phyloP scores from a whole-genome alignment of 2,113 vertebrate species.

The Cynoglossus semilaevis region DNA sequence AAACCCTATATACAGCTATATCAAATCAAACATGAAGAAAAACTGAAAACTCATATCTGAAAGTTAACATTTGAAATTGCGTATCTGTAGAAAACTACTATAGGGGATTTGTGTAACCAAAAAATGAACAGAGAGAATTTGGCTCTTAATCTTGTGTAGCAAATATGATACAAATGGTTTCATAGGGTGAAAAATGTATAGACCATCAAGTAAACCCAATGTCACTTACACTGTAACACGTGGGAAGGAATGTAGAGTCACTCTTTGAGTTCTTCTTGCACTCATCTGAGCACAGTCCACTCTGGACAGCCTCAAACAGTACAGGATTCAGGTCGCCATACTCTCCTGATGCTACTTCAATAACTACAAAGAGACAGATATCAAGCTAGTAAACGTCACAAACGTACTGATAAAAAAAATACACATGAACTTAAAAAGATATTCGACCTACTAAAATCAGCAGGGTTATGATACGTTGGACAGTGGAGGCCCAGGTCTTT shows the following conservation, averaged over 20 bases:
- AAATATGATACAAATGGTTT: no score
- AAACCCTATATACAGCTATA: no score
- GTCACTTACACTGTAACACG: constrained; percentile 81
- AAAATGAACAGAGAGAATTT: no score
- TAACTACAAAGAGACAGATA: constrained; percentile 77
- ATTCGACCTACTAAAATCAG: constrained; percentile 94
- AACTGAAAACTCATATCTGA: no score
- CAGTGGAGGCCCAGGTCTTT: constrained; percentile 96
- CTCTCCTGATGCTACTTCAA: constrained; percentile 96
- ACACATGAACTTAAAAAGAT: not conserved
- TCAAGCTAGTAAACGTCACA: constrained; percentile 17
- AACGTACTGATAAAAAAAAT: constrained; percentile 3
- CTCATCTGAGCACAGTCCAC: constrained; percentile 86
- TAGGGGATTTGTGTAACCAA: no score
- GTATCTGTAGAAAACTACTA: no score
- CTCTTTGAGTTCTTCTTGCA: constrained; percentile 88
- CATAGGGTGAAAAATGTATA: no score
- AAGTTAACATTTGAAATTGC: no score
- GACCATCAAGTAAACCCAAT: no score
- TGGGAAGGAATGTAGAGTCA: constrained; percentile 77
- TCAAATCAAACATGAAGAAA: no score
- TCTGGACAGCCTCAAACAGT: constrained; percentile 93
- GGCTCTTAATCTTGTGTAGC: no score
- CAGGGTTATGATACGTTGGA: constrained; percentile 97
- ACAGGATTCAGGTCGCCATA: constrained; percentile 95